Evolutionary conservation across 2,888 invertebrate species (phyloP).

Genomic region (Dendrolimus houi): DNA sequence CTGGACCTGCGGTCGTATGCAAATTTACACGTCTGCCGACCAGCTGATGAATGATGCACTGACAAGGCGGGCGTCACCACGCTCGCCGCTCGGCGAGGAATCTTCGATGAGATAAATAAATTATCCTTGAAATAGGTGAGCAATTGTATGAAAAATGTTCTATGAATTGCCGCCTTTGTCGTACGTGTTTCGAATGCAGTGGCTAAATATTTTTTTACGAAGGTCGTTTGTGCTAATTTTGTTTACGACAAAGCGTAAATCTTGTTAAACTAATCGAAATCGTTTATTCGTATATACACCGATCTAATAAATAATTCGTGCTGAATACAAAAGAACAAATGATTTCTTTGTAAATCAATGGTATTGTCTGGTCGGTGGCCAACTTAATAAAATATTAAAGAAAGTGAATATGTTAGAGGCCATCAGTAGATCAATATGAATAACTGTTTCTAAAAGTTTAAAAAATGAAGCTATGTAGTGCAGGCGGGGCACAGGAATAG

Average conservation of each 20-base stretch:
- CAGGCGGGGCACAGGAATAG: slow-evolving; percentile 51
- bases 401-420: slow-evolving; percentile 9
- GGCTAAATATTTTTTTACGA: slow-evolving; percentile 18
- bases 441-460: slow-evolving; percentile 13
- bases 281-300: slow-evolving; percentile 15
- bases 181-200: slow-evolving; percentile 9
- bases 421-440: slow-evolving; percentile 14
- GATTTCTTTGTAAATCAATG: slow-evolving; percentile 9
- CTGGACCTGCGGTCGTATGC: slow-evolving; percentile 50
- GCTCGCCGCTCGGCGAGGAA: slow-evolving; percentile 15
- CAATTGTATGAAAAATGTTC: slow-evolving; percentile 13
- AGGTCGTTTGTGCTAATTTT: slow-evolving; percentile 18
- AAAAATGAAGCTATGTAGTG: slow-evolving; percentile 46
- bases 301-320: slow-evolving; percentile 14
- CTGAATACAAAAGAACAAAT: slow-evolving; percentile 13
- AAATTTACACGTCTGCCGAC: slow-evolving; percentile 52
- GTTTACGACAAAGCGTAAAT: slow-evolving; percentile 21
- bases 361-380: slow-evolving; percentile 14
- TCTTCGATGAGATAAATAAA: slow-evolving; percentile 14
- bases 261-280: slow-evolving; percentile 20
- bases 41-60: slow-evolving; percentile 64
- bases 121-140: slow-evolving; percentile 12
- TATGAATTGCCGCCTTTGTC: neutral
- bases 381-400: neutral
- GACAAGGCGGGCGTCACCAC: slow-evolving; percentile 25